Percentiles rank a stretch among this genome's conserved stretches.
Conservation (phyloP, 2,797 vertebrate genomes). For the Schizopygopsis malacanthus region DNA sequence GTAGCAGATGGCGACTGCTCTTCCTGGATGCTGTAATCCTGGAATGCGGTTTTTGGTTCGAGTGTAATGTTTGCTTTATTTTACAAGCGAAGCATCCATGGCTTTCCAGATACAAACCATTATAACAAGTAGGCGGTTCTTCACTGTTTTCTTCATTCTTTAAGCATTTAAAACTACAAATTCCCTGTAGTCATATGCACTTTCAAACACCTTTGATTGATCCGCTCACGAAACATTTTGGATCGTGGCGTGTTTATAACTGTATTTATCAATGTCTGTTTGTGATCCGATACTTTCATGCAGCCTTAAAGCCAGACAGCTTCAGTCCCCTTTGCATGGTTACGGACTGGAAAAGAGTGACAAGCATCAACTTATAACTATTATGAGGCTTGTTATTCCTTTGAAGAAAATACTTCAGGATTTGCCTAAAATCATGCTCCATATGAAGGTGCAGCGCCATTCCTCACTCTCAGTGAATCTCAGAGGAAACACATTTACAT, state of each 20-base stretch:
- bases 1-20: background rate
- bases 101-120: constrained; percentile 11
- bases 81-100: background rate
- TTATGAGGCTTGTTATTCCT: background rate
- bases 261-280: background rate
- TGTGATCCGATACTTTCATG: background rate
- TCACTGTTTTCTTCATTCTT: background rate
- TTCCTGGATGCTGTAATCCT: constrained; percentile 9
- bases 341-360: background rate
- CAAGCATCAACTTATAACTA: background rate
- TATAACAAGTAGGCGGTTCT: background rate
- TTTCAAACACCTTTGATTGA: background rate
- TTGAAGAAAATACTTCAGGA: background rate
- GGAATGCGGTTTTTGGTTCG: constrained; percentile 21
- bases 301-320: background rate
- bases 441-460: background rate
- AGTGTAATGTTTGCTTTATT: constrained; percentile 8
- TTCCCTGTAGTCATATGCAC: background rate
- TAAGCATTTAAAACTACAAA: background rate
- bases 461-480: constrained; percentile 17
- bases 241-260: background rate
- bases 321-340: background rate
- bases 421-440: background rate
- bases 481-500: constrained; percentile 57
- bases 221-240: background rate